Percentiles rank a stretch among this genome's conserved stretches.
These are phyloP conservation scores for Matsumyia berberina DNA, from an alignment of 2,888 invertebrate species.

Conservation along the genomic window DNA sequence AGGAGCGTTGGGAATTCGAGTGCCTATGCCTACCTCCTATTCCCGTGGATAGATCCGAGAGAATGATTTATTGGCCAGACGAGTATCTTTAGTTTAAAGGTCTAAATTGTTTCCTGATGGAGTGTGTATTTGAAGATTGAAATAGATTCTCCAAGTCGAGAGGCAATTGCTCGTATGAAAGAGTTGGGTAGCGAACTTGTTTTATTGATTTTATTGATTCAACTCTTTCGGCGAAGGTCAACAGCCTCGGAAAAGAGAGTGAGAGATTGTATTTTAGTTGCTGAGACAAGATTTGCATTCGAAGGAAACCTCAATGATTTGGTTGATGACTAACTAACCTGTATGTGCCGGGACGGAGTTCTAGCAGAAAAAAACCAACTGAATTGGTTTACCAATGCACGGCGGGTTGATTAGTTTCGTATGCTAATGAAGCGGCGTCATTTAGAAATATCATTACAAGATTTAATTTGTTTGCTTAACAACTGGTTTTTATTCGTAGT, in stretches of 20 bases:
- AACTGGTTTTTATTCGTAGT: too few relatives aligned
- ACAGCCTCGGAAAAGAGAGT: neutral
- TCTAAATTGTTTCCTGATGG: conserved; percentile 32
- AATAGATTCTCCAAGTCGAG: neutral
- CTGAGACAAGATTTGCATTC: neutral
- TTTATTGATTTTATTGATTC: conserved; percentile 21
- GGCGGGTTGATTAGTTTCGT: too few relatives aligned
- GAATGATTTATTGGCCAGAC: conserved; percentile 25
- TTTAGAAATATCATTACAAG: too few relatives aligned
- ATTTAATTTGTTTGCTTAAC: too few relatives aligned
- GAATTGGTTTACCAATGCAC: too few relatives aligned
- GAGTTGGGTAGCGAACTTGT: conserved; percentile 27
- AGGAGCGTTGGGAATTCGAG: neutral
- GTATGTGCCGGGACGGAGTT: too few relatives aligned
- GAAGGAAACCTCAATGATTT: neutral
- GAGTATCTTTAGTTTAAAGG: conserved; percentile 22
- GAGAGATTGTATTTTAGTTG: neutral
- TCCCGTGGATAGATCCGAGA: neutral
- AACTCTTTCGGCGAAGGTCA: conserved; percentile 22
- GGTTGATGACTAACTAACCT: conserved; percentile 1
- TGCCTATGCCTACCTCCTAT: neutral
- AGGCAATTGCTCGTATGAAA: neutral
- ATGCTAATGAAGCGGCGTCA: too few relatives aligned
- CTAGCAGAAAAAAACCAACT: too few relatives aligned
- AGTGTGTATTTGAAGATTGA: conserved; percentile 19